A percentile compares a stretch with the other conserved stretches of the same genome.
Evolutionary conservation across 2,113 vertebrate species (phyloP).

Genomic region (Sphaerodactylus townsendi): DNA sequence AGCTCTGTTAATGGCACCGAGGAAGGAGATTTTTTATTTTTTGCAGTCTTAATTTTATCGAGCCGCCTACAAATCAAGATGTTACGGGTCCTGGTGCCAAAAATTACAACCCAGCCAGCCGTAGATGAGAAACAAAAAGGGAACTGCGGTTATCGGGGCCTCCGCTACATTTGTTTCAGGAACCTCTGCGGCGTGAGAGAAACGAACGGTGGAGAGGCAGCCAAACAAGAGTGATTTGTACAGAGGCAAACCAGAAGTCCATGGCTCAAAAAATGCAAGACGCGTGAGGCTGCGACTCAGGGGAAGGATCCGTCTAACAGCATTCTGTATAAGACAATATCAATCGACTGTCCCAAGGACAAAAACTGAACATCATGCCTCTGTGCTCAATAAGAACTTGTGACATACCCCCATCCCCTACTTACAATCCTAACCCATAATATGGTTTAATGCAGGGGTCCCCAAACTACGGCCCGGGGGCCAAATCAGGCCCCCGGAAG

Average conservation of each 20-base stretch:
- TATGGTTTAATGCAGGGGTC: no score
- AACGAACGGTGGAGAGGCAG: not conserved
- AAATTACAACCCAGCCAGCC: slow-evolving; percentile 18
- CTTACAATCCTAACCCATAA: no score
- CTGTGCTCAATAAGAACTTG: no score
- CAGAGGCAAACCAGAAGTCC: not conserved
- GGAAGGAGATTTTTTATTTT: slow-evolving; percentile 20
- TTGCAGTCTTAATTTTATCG: slow-evolving; percentile 59
- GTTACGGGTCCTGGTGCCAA: slow-evolving; percentile 47
- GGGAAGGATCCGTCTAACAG: not conserved
- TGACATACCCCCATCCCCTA: no score
- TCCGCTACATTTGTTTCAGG: accelerated
- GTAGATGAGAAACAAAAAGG: slow-evolving; percentile 24
- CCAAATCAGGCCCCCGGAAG: no score
- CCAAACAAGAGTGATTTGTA: not conserved
- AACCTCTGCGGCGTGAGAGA: not conserved
- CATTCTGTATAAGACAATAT: not conserved
- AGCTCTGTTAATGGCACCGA: slow-evolving; percentile 29
- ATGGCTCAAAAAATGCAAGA: not conserved
- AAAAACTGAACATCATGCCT: no score
- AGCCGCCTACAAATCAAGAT: slow-evolving; percentile 49
- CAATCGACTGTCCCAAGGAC: not conserved
- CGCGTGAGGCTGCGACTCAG: not conserved
- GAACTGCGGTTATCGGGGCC: slow-evolving; percentile 10
- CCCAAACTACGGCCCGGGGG: no score